Conservation (phyloP, 2,888 invertebrate species). For the Pandemis cinnamomeana region DNA sequence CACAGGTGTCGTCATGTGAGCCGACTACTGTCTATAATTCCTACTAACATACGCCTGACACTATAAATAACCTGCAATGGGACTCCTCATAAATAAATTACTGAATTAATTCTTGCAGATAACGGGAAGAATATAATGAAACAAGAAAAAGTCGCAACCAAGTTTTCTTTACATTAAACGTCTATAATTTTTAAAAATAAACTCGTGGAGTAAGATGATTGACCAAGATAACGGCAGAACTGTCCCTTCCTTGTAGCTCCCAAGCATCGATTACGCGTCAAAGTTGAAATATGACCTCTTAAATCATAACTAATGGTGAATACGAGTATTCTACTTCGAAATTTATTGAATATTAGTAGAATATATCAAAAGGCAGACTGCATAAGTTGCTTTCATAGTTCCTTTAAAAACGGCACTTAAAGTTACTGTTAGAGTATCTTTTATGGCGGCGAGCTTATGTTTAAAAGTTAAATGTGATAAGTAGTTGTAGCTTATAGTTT, state of each 20-base stretch:
- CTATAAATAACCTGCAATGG: background rate
- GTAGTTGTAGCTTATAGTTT: constrained; percentile 27
- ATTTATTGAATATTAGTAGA: constrained; percentile 71
- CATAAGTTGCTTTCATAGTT: constrained; percentile 56
- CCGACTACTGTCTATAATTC: background rate
- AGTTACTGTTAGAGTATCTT: constrained; percentile 45
- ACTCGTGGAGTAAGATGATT: background rate
- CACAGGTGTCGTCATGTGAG: constrained; percentile 26
- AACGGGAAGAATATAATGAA: background rate
- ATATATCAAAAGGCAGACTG: constrained; percentile 65
- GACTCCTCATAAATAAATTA: background rate
- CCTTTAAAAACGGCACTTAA: constrained; percentile 43
- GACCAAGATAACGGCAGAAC: constrained; percentile 36
- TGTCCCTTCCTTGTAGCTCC: constrained; percentile 62
- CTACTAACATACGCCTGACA: background rate
- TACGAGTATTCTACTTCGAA: constrained; percentile 74
- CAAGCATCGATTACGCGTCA: constrained; percentile 69
- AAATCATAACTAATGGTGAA: constrained; percentile 79
- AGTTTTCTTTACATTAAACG: background rate
- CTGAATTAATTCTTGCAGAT: background rate
- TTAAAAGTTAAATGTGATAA: constrained; percentile 32
- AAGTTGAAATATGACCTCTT: constrained; percentile 71
- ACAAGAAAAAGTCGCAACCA: no score
- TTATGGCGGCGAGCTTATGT: constrained; percentile 31
- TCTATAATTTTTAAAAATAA: background rate